phyloP scores from a whole-genome alignment of 2,888 invertebrate species.

The Cybosia mesomella region DNA sequence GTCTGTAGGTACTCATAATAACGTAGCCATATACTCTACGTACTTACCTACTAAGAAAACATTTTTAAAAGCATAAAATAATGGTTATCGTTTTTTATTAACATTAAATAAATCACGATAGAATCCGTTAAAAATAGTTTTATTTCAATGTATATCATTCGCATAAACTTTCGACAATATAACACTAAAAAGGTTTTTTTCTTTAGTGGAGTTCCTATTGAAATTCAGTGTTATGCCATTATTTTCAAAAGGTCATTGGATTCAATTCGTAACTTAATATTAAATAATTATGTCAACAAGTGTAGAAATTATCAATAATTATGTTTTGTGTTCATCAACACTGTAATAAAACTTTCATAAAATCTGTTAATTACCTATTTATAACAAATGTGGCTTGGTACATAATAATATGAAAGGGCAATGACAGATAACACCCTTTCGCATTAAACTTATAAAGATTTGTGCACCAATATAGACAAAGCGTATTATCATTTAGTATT shows the following conservation, averaged over 20 bases:
- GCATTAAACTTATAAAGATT: neutral
- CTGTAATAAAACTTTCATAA: neutral
- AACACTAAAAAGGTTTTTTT: no score
- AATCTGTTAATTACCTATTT: neutral
- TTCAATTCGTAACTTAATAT: no score
- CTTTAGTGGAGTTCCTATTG: neutral
- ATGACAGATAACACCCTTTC: neutral
- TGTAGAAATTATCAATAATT: neutral
- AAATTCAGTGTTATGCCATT: neutral
- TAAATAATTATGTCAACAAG: neutral
- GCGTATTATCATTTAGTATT: neutral
- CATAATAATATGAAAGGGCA: slow-evolving; percentile 1
- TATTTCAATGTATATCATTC: no score
- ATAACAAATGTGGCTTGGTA: neutral
- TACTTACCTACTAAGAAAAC: neutral
- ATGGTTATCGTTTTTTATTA: no score
- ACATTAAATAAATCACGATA: no score
- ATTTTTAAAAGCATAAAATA: neutral
- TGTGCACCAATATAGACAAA: neutral
- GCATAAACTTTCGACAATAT: no score
- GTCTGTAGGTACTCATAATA: neutral
- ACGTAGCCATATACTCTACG: neutral
- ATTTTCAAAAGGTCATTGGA: no score
- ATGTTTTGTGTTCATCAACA: neutral
- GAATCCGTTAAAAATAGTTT: no score